Base-by-base conservation (phyloP, 1,140 invertebrate genomes). In the Chymomyza costata region DNA sequence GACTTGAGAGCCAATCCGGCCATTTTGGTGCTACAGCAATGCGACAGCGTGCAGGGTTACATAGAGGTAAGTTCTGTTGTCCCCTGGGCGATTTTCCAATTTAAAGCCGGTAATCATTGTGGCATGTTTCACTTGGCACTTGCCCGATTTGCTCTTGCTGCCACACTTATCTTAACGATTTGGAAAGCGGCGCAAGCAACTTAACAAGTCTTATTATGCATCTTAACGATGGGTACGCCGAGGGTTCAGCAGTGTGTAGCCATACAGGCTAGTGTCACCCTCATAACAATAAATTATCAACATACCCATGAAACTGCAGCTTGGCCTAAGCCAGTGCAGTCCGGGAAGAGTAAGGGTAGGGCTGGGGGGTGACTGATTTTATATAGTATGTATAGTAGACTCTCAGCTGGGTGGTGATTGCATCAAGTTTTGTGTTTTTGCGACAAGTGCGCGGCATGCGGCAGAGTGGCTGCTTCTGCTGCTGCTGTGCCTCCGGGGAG, bases 21-120 rank as follows among this genome's bases (percentile, higher is more conserved):
- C 11, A 80, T 85, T n/a, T 35, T 86, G 30, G 82, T 85, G 46
- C 59, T 85, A 10, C 70, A 85, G 57, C 84, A 86, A 35, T 86
- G 84, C 50, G 84, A 86, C 48, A 85, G 81, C 47, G 74, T 85
- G 32, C 82, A 86, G 56, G 81, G 81, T 25, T 85, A 85, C 45
- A 84, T 85, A 57, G 84, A 85, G 83, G 84, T 86, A 46, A 85
- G 84, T 69, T 32, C 25, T 10, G 10, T 10, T 6, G 25, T 28
- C 55, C 54, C 37, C 32, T 49, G 30, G n/a, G 11, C 25, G 31
- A 57, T 56, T 52, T 34, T 37, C 51, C 40, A 63, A 76, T 76
- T 73, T 66, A 53, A 53, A 71, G 73, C 73, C 45, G 73, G 68
- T 70, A 71, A 71, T 71, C 57, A 71, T 71, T 71, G 68, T 45